Conservation (phyloP, 2,797 vertebrate genomes). For the Sparus aurata region DNA sequence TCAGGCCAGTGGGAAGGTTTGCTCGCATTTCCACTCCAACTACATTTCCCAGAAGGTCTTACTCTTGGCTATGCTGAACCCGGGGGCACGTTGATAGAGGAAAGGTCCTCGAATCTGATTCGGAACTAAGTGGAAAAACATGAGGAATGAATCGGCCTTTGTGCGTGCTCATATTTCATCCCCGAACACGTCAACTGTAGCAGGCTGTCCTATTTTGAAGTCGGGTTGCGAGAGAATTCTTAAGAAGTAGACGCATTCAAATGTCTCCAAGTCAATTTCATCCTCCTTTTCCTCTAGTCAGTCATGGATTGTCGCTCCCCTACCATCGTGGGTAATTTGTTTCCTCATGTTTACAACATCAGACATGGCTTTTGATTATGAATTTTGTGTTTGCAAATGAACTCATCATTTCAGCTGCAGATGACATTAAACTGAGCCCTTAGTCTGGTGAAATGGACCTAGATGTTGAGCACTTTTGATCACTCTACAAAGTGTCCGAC, state of each 20-base stretch:
- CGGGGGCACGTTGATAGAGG: slow-evolving; percentile 61
- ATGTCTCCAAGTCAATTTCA: slow-evolving; percentile 77
- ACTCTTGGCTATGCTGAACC: slow-evolving; percentile 65
- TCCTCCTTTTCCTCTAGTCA: slow-evolving; percentile 72
- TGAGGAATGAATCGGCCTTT: slow-evolving; percentile 72
- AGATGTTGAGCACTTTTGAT: slow-evolving; percentile 61
- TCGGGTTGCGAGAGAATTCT: slow-evolving; percentile 65
- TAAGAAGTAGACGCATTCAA: slow-evolving; percentile 72
- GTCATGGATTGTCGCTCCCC: slow-evolving; percentile 75
- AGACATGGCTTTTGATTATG: slow-evolving; percentile 79
- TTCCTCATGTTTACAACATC: slow-evolving; percentile 81
- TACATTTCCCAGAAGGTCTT: slow-evolving; percentile 79
- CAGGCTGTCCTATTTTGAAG: slow-evolving; percentile 72
- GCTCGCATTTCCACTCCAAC: slow-evolving; percentile 74
- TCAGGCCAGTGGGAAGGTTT: slow-evolving; percentile 74
- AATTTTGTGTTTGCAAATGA: slow-evolving; percentile 75
- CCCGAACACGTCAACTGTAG: slow-evolving; percentile 64
- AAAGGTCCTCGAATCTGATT: slow-evolving; percentile 75
- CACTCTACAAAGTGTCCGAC: slow-evolving; percentile 51
- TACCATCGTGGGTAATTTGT: slow-evolving; percentile 76
- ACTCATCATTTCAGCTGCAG: slow-evolving; percentile 68
- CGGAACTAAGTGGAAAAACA: slow-evolving; percentile 69
- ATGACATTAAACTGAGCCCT: slow-evolving; percentile 60
- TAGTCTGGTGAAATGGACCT: slow-evolving; percentile 37
- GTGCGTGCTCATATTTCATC: slow-evolving; percentile 71